phyloP scores from a whole-genome alignment of 1,140 invertebrate species.

The Pseudomyrmex cubaensis region DNA sequence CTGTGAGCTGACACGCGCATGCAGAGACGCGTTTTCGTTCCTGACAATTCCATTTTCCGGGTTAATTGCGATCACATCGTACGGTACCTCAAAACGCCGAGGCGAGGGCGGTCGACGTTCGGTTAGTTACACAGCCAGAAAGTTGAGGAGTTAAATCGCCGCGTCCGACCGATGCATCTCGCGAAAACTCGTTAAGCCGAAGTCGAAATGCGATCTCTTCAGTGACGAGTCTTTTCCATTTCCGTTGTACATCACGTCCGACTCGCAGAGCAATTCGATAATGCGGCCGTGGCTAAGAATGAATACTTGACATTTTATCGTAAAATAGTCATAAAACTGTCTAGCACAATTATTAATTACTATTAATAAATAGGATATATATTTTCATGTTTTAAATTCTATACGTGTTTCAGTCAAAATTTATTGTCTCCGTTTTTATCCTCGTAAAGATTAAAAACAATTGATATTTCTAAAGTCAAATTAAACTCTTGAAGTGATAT shows the following conservation, averaged over 20 bases:
- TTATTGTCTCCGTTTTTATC: too few relatives aligned
- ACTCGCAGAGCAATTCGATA: slow-evolving; percentile 29
- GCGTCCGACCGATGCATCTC: slow-evolving; percentile 8
- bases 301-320: slow-evolving; percentile 18
- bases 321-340: neutral
- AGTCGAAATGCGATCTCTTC: slow-evolving; percentile 42
- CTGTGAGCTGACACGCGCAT: neutral
- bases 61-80: slow-evolving; percentile 47
- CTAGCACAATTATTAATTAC: neutral
- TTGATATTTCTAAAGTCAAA: too few relatives aligned
- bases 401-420: too few relatives aligned
- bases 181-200: slow-evolving; percentile 52
- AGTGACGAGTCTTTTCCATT: slow-evolving; percentile 7
- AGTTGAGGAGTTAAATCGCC: slow-evolving; percentile 34
- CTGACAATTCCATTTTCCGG: slow-evolving; percentile 45
- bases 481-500: too few relatives aligned
- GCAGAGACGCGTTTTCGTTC: slow-evolving; percentile 2
- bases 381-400: neutral
- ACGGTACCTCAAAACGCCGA: slow-evolving; percentile 28
- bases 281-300: neutral
- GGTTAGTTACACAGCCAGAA: slow-evolving; percentile 40
- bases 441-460: too few relatives aligned
- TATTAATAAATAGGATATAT: neutral
- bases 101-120: neutral
- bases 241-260: slow-evolving; percentile 8